Conservation (phyloP, 37 sponge, comb jelly and placozoan genomes). For the Chondrosia reniformis region DNA sequence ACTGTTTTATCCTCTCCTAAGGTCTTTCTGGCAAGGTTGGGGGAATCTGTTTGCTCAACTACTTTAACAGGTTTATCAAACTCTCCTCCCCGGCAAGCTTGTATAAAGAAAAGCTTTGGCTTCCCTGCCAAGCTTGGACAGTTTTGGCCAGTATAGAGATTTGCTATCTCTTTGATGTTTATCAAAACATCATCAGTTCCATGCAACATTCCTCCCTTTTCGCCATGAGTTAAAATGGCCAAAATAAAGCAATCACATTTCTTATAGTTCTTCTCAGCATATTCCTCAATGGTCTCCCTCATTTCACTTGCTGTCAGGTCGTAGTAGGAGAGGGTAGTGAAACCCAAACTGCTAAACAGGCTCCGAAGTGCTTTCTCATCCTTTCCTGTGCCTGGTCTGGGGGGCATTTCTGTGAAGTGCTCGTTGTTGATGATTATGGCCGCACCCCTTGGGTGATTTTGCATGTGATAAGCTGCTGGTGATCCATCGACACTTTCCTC, state of each 20-base stretch:
- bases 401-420: constrained; percentile 13
- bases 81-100: constrained; percentile 16
- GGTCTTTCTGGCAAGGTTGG: not conserved
- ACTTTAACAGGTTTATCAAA: not conserved
- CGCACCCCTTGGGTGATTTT: constrained; percentile 7
- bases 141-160: not conserved
- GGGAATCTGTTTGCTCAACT: not conserved
- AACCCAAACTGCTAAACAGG: constrained; percentile 1
- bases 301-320: constrained; percentile 8
- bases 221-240: constrained; percentile 31
- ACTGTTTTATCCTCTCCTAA: not conserved
- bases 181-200: constrained; percentile 16
- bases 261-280: constrained; percentile 15
- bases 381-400: constrained; percentile 23
- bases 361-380: constrained; percentile 17
- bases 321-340: not conserved
- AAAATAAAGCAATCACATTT: constrained; percentile 17
- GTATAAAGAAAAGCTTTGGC: constrained; percentile 41
- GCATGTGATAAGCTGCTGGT: constrained; percentile 11
- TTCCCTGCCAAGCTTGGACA: constrained; percentile 21
- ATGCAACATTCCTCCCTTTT: constrained; percentile 20
- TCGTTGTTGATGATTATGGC: constrained; percentile 43
- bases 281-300: not conserved
- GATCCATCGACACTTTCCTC: not conserved
- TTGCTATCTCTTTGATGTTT: constrained; percentile 6